Conservation (phyloP, 2,113 vertebrate species). For the Hymenochirus boettgeri region DNA sequence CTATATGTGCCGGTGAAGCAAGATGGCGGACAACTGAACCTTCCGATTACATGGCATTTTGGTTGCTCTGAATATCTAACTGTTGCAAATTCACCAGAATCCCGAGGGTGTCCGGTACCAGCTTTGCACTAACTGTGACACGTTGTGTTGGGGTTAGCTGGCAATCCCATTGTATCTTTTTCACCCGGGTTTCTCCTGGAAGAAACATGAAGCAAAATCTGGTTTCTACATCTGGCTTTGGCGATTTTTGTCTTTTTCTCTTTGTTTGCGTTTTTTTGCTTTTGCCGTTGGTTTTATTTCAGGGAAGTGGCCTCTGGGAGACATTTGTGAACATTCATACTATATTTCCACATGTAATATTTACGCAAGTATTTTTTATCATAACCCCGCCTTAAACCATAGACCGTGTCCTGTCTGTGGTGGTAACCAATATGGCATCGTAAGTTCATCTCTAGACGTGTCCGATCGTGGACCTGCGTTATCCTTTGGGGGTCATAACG, state of each 20-base stretch:
- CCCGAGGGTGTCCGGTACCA: neutral
- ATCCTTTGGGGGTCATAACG: neutral
- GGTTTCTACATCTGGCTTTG: slow-evolving; percentile 24
- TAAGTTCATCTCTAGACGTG: slow-evolving; percentile 1
- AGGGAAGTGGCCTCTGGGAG: slow-evolving; percentile 1
- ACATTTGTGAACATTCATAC: neutral
- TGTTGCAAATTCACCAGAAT: too few species aligned
- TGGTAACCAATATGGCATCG: slow-evolving; percentile 20
- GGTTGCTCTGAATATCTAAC: too few species aligned
- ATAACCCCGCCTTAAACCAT: slow-evolving; percentile 12
- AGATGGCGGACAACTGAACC: too few species aligned
- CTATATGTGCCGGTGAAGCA: too few species aligned
- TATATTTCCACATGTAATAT: slow-evolving; percentile 5
- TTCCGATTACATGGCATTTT: too few species aligned
- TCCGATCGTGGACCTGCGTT: neutral
- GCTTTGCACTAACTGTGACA: neutral
- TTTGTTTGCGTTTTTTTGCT: slow-evolving; percentile 3
- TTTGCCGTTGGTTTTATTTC: neutral
- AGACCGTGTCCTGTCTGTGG: slow-evolving; percentile 4
- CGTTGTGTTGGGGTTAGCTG: neutral
- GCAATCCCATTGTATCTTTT: slow-evolving; percentile 15
- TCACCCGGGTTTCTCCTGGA: slow-evolving; percentile 4
- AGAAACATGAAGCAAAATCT: neutral
- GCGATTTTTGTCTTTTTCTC: neutral
- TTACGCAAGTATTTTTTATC: slow-evolving; percentile 11